Base-by-base conservation (phyloP, 53 echinoderm and acorn worm species). In the Luidia sarsii region DNA sequence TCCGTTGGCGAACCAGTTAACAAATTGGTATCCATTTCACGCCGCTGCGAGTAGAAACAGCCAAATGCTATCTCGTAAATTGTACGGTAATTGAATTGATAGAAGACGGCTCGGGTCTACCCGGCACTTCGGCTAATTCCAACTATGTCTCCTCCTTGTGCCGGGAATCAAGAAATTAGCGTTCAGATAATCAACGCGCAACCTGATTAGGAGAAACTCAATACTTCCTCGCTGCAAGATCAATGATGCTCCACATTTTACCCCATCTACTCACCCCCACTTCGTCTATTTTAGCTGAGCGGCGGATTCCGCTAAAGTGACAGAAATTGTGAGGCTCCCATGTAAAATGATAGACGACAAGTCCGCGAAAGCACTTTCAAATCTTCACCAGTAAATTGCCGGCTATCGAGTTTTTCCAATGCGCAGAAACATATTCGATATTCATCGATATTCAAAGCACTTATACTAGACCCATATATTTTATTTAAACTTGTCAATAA, bases 161-260 rank as follows among this genome's bases (percentile, higher is more conserved):
- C 72, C 30, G 72, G 64, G 84, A 84, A 84, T 84, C 84, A 73
- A 71, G 73, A 84, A 62, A 84, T 84, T 84, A 84, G 72, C 84
- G 84, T 73, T 84, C 84, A 84, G 73, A 84, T 84, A 84, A 84
- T 72, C 84, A 84, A 84, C 84, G 72, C 52, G 72, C 71, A 84
- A 82, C 70, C 71, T 84, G 84, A 71, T 84, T 84, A 84, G 43
- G 73, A 38, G 84, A 64, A 84, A 84, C 36, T 64, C 64, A 50
- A 84, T 39, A 77, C 59, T 61, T 77, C 27, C 60, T 23, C 46
- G 59, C 45, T 35, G n/a, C 24, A 30, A 25, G 48, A 77, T 77
- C 77, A 77, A 77, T 77, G 77, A 41, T 59, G 77, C 59, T 61
- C 77, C 61, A 61, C 77, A 60, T 77, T 77, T 77, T 11, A 7